Percentiles rank a stretch among this genome's conserved stretches.
phyloP scores from a whole-genome alignment of 2,113 vertebrate genomes.

The Heptranchias perlo region DNA sequence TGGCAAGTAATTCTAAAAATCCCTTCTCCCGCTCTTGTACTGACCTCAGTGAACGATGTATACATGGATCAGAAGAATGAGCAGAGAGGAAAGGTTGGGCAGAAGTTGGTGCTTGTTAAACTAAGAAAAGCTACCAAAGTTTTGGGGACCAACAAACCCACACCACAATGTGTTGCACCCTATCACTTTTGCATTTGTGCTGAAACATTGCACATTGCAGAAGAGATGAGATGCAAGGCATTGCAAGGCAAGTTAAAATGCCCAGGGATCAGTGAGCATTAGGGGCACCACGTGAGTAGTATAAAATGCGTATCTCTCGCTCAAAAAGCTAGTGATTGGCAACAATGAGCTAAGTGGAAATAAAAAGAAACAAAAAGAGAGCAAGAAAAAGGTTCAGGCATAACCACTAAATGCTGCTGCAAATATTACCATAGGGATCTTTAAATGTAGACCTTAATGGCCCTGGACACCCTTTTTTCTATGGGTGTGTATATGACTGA shows the following conservation, averaged over 20 bases:
- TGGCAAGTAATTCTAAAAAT: background rate
- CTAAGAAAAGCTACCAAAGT: background rate
- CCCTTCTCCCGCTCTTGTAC: background rate
- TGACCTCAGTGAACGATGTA: background rate
- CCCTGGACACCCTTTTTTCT: background rate
- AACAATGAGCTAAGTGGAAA: background rate
- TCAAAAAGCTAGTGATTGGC: background rate
- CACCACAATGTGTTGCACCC: background rate
- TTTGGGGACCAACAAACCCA: background rate
- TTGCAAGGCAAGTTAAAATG: background rate
- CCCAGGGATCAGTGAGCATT: background rate
- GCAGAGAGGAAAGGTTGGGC: background rate
- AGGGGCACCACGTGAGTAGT: background rate
- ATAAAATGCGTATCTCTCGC: background rate
- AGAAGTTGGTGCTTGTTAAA: background rate
- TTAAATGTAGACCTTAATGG: background rate
- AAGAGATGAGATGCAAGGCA: background rate
- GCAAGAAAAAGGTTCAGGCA: background rate
- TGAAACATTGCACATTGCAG: background rate
- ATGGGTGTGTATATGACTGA: background rate
- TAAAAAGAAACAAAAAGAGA: background rate
- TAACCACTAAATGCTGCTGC: background rate
- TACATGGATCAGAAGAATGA: background rate
- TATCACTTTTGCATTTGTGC: background rate
- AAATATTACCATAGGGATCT: background rate